These are phyloP conservation scores for Musca vetustissima DNA, from an alignment of 1,140 invertebrate species.

Conservation along the genomic window DNA sequence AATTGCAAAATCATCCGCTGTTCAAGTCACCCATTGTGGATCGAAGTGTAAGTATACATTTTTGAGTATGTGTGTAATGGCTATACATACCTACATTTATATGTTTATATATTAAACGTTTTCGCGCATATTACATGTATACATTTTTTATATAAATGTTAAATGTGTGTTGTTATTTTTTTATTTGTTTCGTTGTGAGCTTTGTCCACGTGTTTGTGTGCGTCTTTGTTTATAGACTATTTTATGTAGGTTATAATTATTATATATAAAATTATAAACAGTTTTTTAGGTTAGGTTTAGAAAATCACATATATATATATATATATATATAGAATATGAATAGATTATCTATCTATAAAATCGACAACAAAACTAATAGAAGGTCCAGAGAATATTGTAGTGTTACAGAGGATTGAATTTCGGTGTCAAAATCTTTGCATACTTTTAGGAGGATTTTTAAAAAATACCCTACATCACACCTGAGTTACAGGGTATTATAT, in stretches of 20 bases:
- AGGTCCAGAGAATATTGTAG: too few species aligned
- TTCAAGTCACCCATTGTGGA: conserved; percentile 53
- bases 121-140: conserved; percentile 32
- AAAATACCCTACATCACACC: too few species aligned
- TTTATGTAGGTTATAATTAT: background rate
- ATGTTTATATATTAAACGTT: conserved; percentile 7
- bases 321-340: too few species aligned
- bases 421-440: too few species aligned
- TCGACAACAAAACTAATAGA: too few species aligned
- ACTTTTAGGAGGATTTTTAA: too few species aligned
- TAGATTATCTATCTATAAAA: too few species aligned
- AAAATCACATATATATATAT: too few species aligned
- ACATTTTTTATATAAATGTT: conserved; percentile 26
- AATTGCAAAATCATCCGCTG: conserved; percentile 54
- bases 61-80: conserved; percentile 3
- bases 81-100: conserved; percentile 4
- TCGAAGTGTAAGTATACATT: conserved; percentile 55
- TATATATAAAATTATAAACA: too few species aligned
- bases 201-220: background rate
- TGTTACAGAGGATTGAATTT: too few species aligned
- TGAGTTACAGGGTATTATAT: too few species aligned
- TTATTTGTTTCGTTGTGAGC: conserved; percentile 25
- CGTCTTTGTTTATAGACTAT: background rate
- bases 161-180: conserved; percentile 9
- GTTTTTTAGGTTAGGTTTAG: too few species aligned